Conservation (phyloP, 2,113 vertebrate genomes). For the Hipposideros armiger region DNA sequence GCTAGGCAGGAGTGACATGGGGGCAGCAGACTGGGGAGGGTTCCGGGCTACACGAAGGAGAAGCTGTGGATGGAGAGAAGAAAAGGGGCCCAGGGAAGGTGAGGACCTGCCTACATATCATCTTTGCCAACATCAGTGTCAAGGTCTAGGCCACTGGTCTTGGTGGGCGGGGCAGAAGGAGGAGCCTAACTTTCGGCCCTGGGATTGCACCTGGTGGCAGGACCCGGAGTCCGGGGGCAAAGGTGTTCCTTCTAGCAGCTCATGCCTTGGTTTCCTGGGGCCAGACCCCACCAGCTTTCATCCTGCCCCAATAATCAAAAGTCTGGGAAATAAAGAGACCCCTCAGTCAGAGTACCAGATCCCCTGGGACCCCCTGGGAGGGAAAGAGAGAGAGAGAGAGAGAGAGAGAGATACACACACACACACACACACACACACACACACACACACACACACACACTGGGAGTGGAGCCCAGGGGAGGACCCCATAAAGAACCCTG, state of each 20-base stretch:
- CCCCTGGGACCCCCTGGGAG: background rate
- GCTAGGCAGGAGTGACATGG: background rate
- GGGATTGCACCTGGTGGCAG: accelerated
- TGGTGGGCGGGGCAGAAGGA: no score
- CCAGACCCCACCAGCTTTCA: background rate
- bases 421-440: no score
- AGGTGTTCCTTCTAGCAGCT: background rate
- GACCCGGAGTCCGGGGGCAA: background rate
- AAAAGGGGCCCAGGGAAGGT: background rate
- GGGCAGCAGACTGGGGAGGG: background rate
- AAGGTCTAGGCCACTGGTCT: background rate
- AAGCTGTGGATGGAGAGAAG: background rate
- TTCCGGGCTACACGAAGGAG: accelerated
- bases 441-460: no score
- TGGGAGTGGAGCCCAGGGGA: background rate
- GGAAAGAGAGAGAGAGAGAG: no score
- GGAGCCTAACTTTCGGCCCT: no score
- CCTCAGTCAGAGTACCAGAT: background rate
- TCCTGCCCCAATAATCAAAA: background rate
- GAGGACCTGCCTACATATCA: no score
- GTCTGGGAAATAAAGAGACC: background rate
- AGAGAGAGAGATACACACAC: no score
- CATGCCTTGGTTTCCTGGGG: background rate
- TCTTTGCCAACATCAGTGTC: accelerated
- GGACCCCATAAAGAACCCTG: background rate